Conservation (phyloP, 2,888 invertebrate genomes). For the Anoncus sp. region DNA sequence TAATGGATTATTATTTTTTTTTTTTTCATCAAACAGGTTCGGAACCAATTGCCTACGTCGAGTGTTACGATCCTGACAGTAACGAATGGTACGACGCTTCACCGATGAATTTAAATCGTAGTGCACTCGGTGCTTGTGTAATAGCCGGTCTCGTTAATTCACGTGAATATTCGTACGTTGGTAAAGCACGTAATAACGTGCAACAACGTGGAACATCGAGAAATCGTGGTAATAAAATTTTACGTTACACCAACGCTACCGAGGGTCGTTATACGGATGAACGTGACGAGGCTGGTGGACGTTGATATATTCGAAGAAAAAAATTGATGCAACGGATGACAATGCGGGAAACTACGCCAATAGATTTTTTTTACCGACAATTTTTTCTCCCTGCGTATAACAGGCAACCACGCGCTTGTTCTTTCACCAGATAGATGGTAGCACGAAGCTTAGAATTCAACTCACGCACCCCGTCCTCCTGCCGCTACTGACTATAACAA, state of each 20-base stretch:
- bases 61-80: constrained; percentile 89
- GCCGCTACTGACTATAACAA: no score
- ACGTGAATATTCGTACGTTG: constrained; percentile 86
- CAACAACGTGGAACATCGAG: constrained; percentile 72
- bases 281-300: constrained; percentile 60
- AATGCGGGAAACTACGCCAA: no score
- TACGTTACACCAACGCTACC: constrained; percentile 27
- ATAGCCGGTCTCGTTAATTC: constrained; percentile 89
- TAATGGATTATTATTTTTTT: no score
- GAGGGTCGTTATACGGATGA: constrained; percentile 64
- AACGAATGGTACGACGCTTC: constrained; percentile 89
- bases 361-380: no score
- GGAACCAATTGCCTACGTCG: constrained; percentile 90
- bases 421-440: no score
- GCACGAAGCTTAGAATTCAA: no score
- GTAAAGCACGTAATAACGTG: constrained; percentile 74
- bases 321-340: no score
- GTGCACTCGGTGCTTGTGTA: constrained; percentile 92
- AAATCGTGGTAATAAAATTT: constrained; percentile 67
- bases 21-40: constrained; percentile 86
- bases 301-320: constrained; percentile 5
- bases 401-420: no score
- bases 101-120: constrained; percentile 92
- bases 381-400: no score
- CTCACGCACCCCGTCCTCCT: no score